Conservation (phyloP, 2,113 vertebrate genomes). For the Holacanthus passer region DNA sequence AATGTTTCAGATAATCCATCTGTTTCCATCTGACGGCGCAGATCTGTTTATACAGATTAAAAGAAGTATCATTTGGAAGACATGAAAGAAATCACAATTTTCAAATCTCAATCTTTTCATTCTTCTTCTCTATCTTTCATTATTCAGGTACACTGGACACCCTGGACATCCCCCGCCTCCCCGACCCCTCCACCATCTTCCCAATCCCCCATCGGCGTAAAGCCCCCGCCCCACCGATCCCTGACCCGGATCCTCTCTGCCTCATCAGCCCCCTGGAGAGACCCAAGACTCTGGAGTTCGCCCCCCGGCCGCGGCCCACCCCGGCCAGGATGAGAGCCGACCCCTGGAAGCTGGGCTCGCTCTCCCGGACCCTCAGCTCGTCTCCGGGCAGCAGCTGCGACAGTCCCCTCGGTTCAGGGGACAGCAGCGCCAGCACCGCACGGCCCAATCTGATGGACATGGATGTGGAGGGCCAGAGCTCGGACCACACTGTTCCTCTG, state of each 20-base stretch:
- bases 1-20: too few relatives aligned
- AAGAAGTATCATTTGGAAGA: too few relatives aligned
- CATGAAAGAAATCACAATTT: too few relatives aligned
- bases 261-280: conserved; percentile 82
- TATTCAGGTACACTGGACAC: conserved; percentile 81
- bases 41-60: too few relatives aligned
- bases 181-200: conserved; percentile 82
- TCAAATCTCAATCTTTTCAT: too few relatives aligned
- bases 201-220: conserved; percentile 82
- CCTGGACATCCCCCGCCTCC: conserved; percentile 86
- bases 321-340: conserved; percentile 85
- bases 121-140: neutral
- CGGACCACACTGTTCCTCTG: conserved; percentile 89
- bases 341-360: conserved; percentile 90
- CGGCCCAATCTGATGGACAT: conserved; percentile 90
- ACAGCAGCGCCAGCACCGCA: conserved; percentile 73
- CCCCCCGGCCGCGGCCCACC: conserved; percentile 88
- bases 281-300: conserved; percentile 91
- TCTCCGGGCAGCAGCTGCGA: conserved; percentile 88
- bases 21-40: too few relatives aligned
- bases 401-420: conserved; percentile 83
- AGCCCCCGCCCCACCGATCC: conserved; percentile 75
- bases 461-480: conserved; percentile 91
- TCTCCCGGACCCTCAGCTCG: conserved; percentile 86
- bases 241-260: conserved; percentile 21